Evolutionary conservation across 1,140 invertebrate genomes (phyloP).

Genomic region (Propsilocerus akamusi): DNA sequence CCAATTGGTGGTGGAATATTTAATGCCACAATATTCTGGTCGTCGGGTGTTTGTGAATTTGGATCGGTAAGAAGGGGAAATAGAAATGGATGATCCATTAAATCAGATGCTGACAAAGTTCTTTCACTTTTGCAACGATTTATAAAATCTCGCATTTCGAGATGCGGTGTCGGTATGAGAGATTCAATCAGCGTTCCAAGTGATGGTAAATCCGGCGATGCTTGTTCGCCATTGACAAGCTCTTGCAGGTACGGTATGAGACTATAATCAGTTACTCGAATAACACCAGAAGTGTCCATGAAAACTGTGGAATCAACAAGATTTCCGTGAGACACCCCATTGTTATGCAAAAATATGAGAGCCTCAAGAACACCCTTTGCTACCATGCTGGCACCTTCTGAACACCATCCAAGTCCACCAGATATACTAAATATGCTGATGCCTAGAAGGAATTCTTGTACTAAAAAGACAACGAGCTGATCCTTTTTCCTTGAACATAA

Average conservation of each 20-base stretch:
- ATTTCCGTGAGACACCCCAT: slow-evolving; percentile 61
- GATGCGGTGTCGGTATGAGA: slow-evolving; percentile 24
- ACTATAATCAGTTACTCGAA: slow-evolving; percentile 50
- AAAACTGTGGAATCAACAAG: slow-evolving; percentile 44
- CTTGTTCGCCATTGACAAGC: slow-evolving; percentile 11
- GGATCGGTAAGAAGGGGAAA: slow-evolving; percentile 22
- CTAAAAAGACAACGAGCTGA: slow-evolving; percentile 33
- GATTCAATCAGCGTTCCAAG: slow-evolving; percentile 17
- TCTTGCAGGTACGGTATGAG: slow-evolving; percentile 30
- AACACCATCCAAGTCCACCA: slow-evolving; percentile 19
- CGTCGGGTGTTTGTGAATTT: slow-evolving; percentile 15
- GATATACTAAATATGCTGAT: slow-evolving; percentile 20
- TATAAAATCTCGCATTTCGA: slow-evolving; percentile 50
- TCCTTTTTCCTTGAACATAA: slow-evolving; percentile 38
- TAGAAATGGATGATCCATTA: slow-evolving; percentile 36
- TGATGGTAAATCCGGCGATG: slow-evolving; percentile 16
- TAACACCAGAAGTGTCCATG: slow-evolving; percentile 32
- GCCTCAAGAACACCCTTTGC: slow-evolving; percentile 42
- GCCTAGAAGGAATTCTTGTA: slow-evolving; percentile 34
- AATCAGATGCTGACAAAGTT: slow-evolving; percentile 23
- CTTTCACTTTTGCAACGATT: slow-evolving; percentile 29
- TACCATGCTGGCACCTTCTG: slow-evolving; percentile 25
- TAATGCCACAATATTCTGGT: slow-evolving; percentile 12
- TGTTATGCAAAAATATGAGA: slow-evolving; percentile 51
- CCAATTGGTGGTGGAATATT: slow-evolving; percentile 11